These are phyloP conservation scores for Drosophila neoperkinsi DNA, from an alignment of 2,888 invertebrate genomes.

Conservation along the genomic window DNA sequence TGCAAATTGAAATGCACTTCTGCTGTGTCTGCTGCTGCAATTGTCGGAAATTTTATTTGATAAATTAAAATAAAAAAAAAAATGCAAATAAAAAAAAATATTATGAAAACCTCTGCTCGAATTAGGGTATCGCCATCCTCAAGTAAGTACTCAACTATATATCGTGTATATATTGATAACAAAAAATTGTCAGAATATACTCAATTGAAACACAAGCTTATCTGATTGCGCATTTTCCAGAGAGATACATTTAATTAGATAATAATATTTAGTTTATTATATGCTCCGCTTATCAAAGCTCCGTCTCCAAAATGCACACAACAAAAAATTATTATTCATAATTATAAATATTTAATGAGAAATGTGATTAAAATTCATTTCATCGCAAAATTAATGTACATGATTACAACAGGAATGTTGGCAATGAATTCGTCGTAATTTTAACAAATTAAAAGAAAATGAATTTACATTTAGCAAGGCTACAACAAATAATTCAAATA, in stretches of 20 bases:
- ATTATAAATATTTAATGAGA: background rate
- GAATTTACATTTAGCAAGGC: background rate
- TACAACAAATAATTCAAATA: background rate
- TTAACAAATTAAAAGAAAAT: background rate
- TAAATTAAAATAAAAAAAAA: slow-evolving; percentile 18
- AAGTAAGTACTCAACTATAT: background rate
- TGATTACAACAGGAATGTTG: background rate
- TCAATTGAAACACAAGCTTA: background rate
- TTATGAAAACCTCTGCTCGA: background rate
- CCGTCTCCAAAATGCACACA: background rate
- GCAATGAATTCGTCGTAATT: background rate
- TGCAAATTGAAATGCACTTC: slow-evolving; percentile 34
- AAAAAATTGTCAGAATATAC: background rate
- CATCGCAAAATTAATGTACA: background rate
- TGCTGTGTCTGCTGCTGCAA: slow-evolving; percentile 19
- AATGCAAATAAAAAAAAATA: slow-evolving; percentile 20
- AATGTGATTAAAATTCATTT: background rate
- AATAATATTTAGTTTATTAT: background rate
- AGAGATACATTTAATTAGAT: background rate
- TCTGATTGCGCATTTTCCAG: background rate
- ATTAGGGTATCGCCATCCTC: background rate
- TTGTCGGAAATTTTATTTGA: slow-evolving; percentile 56
- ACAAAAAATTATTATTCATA: background rate
- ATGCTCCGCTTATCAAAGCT: background rate
- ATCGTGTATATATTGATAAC: background rate